These are phyloP conservation scores for Hemicrepidius hirtus DNA, from an alignment of 2,888 invertebrate species.

Conservation along the genomic window DNA sequence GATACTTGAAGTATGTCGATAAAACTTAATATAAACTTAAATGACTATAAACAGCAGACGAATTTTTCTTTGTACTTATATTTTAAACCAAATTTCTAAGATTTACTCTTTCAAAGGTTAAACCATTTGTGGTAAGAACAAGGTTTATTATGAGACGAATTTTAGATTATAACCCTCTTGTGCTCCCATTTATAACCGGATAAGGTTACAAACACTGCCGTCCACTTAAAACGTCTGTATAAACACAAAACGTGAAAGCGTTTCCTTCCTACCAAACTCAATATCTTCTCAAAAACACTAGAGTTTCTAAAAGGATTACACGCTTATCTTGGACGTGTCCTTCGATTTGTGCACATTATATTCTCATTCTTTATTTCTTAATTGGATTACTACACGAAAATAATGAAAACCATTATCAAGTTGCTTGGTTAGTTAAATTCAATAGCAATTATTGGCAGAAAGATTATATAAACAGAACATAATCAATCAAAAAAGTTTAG, in stretches of 20 bases:
- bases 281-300: slow-evolving; percentile 5
- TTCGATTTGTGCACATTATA: neutral
- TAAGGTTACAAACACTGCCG: slow-evolving; percentile 3
- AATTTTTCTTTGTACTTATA: too few species aligned
- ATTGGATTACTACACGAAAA: neutral
- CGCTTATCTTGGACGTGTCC: neutral
- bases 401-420: too few species aligned
- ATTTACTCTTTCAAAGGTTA: too few species aligned
- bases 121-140: too few species aligned
- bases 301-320: slow-evolving; percentile 20
- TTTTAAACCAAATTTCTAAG: too few species aligned
- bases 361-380: slow-evolving; percentile 3
- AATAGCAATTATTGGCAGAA: too few species aligned
- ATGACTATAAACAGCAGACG: too few species aligned
- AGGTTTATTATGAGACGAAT: neutral
- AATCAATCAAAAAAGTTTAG: too few species aligned
- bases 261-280: neutral
- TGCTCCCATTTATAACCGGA: slow-evolving; percentile 3
- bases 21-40: too few species aligned
- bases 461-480: too few species aligned
- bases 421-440: too few species aligned
- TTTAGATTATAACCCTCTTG: neutral
- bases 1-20: too few species aligned
- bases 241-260: neutral
- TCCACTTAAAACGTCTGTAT: slow-evolving; percentile 7